Percentiles rank a stretch among this genome's conserved stretches.
Evolutionary conservation across 53 echinoderm and acorn worm species (phyloP).

Genomic region (Arbacia lixula): DNA sequence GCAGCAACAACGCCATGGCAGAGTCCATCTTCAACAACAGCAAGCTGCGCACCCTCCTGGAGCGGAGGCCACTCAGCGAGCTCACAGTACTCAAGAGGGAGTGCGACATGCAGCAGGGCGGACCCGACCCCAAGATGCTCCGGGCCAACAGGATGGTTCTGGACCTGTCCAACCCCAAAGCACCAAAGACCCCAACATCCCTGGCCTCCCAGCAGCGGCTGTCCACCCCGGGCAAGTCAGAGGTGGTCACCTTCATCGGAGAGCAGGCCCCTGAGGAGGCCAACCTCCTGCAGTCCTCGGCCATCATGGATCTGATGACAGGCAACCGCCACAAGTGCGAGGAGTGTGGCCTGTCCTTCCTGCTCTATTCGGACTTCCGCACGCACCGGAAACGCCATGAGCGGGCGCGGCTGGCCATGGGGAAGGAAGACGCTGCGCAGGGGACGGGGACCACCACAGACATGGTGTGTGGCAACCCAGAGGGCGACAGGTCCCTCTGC

Average conservation of each 20-base stretch:
- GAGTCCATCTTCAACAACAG: conserved; percentile 64
- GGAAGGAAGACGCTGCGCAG: conserved; percentile 71
- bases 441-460: conserved; percentile 31
- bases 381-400: conserved; percentile 95
- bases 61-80: conserved; percentile 56
- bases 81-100: conserved; percentile 53
- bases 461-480: conserved; percentile 83
- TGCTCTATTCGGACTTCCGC: conserved; percentile 94
- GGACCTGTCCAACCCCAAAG: conserved; percentile 58
- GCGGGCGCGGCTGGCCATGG: conserved; percentile 83
- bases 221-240: conserved; percentile 30
- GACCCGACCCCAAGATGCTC: conserved; percentile 61
- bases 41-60: conserved; percentile 80
- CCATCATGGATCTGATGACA: conserved; percentile 89
- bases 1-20: conserved; percentile 43
- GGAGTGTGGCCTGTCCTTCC: conserved; percentile 95
- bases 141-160: conserved; percentile 61
- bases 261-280: conserved; percentile 57
- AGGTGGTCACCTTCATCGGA: conserved; percentile 26
- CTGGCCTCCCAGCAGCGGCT: conserved; percentile 20
- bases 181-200: conserved; percentile 43
- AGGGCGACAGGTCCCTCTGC: conserved; percentile 88
- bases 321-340: conserved; percentile 95
- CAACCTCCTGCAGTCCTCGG: conserved; percentile 68
- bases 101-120: conserved; percentile 48